Conservation (phyloP, 2,888 invertebrate genomes). For the Notocelia uddmanniana region DNA sequence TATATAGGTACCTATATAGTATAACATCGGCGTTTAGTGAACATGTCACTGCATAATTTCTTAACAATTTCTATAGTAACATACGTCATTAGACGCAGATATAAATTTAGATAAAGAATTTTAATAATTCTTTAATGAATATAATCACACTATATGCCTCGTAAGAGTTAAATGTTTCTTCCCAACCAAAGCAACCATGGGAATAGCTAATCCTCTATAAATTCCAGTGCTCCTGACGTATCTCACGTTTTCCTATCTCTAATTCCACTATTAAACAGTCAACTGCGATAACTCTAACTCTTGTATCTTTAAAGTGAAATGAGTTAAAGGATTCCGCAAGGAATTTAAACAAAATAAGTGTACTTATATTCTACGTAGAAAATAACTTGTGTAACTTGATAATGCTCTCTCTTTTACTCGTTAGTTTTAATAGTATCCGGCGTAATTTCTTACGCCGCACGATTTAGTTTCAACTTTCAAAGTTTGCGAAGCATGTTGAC, state of each 20-base stretch:
- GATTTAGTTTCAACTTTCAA: conserved; percentile 1
- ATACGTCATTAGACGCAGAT: no score
- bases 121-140: neutral
- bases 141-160: neutral
- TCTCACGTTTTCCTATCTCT: conserved; percentile 14
- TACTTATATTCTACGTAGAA: conserved; percentile 1
- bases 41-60: no score
- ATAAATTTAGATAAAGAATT: no score
- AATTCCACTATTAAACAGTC: conserved; percentile 2
- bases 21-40: no score
- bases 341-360: conserved; percentile 54
- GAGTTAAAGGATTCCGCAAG: conserved; percentile 28
- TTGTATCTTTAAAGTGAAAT: conserved; percentile 31
- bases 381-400: neutral
- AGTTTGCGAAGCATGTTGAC: conserved; percentile 32
- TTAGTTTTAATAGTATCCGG: neutral
- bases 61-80: no score
- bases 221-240: conserved; percentile 21
- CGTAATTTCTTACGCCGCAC: neutral
- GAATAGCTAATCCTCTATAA: conserved; percentile 20
- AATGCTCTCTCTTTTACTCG: neutral
- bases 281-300: conserved; percentile 31
- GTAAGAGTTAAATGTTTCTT: neutral
- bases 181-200: neutral
- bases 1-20: no score